Evolutionary conservation across 1,140 invertebrate genomes (phyloP).

Genomic region (Sycobia sp.): DNA sequence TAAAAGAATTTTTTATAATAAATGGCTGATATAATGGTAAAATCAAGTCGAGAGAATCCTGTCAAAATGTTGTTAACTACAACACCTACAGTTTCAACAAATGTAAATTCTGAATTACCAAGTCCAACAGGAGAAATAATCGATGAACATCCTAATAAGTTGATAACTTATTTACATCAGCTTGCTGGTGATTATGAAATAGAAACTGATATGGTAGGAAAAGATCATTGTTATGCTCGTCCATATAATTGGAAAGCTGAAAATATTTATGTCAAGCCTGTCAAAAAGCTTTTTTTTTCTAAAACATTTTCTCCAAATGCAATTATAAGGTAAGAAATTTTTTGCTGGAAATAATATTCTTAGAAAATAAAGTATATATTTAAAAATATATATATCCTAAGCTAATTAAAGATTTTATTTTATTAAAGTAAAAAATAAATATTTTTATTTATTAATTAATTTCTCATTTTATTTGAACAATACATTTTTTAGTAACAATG

Average conservation of each 20-base stretch:
- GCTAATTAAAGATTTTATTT: too few relatives aligned
- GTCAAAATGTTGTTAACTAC: slow-evolving; percentile 24
- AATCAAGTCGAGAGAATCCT: not conserved
- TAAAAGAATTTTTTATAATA: not conserved
- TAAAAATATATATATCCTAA: too few relatives aligned
- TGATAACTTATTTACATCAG: slow-evolving; percentile 39
- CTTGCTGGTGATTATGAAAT: slow-evolving; percentile 49
- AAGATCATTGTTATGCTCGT: slow-evolving; percentile 74
- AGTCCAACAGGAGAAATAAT: slow-evolving; percentile 46
- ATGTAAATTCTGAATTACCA: slow-evolving; percentile 35
- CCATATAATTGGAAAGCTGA: slow-evolving; percentile 75
- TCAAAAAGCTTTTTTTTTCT: slow-evolving; percentile 63
- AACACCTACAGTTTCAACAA: slow-evolving; percentile 24
- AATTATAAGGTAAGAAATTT: slow-evolving; percentile 1
- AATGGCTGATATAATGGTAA: slow-evolving; percentile 3
- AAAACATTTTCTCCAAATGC: slow-evolving; percentile 2
- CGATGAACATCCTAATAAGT: slow-evolving; percentile 53
- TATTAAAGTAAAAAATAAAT: too few relatives aligned
- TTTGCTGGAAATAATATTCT: too few relatives aligned
- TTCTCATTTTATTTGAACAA: not conserved
- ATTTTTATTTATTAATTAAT: not conserved
- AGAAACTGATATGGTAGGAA: slow-evolving; percentile 52
- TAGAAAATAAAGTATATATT: not conserved
- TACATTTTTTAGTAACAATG: slow-evolving; percentile 27
- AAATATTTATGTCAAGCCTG: slow-evolving; percentile 68